phyloP scores from a whole-genome alignment of 2,888 invertebrate genomes.

The Sinodicranocentrus sp. region DNA sequence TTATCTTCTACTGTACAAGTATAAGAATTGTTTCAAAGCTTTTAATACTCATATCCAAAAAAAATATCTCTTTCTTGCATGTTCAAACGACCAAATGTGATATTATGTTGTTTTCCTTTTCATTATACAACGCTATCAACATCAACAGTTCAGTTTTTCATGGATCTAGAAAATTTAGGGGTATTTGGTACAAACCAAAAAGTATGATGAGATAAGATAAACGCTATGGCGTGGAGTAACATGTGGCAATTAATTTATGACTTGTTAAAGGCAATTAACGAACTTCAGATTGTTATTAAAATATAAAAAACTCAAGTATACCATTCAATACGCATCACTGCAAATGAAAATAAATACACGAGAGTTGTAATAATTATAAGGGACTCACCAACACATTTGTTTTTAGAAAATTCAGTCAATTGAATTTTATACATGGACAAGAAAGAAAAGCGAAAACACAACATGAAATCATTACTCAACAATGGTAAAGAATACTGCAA shows the following conservation, averaged over 20 bases:
- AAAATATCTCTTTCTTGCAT: too few species aligned
- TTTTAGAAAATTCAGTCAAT: background rate
- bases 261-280: slow-evolving; percentile 29
- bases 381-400: background rate
- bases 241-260: slow-evolving; percentile 20
- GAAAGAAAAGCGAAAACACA: slow-evolving; percentile 20
- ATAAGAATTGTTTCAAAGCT: too few species aligned
- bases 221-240: background rate
- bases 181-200: slow-evolving; percentile 8
- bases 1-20: too few species aligned
- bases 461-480: slow-evolving; percentile 54
- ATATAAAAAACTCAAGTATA: too few species aligned
- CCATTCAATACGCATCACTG: background rate
- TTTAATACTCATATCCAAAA: too few species aligned
- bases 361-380: background rate
- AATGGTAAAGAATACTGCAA: background rate
- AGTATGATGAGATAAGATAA: background rate
- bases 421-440: background rate
- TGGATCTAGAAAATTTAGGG: background rate
- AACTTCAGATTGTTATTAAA: background rate
- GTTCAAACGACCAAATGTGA: background rate
- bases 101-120: background rate
- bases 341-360: background rate
- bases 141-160: background rate
- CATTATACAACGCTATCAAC: background rate